A percentile compares a stretch with the other conserved stretches of the same genome.
These are phyloP conservation scores for Petromus typicus DNA, from an alignment of 2,113 vertebrate genomes.

Conservation along the genomic window DNA sequence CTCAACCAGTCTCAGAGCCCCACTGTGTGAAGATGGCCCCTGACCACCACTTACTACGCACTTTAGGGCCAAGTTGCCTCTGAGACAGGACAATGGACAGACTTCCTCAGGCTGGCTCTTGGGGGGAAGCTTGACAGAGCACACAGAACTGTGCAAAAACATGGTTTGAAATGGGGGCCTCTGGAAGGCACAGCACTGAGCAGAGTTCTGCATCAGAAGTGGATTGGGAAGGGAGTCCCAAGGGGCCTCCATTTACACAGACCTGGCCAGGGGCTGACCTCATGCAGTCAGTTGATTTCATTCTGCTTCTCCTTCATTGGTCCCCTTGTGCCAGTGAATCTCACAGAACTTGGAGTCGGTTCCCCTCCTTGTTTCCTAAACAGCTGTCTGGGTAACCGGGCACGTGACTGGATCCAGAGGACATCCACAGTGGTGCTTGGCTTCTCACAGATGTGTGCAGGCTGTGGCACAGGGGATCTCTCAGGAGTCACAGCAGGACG, in stretches of 20 bases:
- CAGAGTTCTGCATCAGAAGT: neutral
- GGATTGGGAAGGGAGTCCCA: neutral
- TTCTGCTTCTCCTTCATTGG: neutral
- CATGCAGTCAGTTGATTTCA: neutral
- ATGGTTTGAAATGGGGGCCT: neutral
- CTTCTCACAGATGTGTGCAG: neutral
- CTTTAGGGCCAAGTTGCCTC: neutral
- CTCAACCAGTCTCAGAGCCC: neutral
- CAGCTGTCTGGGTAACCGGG: constrained; percentile 33
- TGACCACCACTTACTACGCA: neutral
- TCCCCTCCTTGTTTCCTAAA: constrained; percentile 10
- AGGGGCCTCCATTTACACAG: neutral
- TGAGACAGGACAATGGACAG: neutral
- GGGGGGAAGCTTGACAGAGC: neutral
- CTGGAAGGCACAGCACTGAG: neutral
- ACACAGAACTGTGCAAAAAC: neutral
- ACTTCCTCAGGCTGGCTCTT: neutral
- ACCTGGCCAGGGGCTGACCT: neutral
- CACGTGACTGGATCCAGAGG: neutral
- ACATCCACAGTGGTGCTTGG: constrained; percentile 41
- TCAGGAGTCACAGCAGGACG: neutral
- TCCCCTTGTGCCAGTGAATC: constrained; percentile 29
- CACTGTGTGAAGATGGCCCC: neutral
- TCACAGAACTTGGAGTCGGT: neutral
- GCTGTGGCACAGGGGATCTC: constrained; percentile 65